Conservation (phyloP, 2,797 vertebrate species). For the Squalus acanthias region DNA sequence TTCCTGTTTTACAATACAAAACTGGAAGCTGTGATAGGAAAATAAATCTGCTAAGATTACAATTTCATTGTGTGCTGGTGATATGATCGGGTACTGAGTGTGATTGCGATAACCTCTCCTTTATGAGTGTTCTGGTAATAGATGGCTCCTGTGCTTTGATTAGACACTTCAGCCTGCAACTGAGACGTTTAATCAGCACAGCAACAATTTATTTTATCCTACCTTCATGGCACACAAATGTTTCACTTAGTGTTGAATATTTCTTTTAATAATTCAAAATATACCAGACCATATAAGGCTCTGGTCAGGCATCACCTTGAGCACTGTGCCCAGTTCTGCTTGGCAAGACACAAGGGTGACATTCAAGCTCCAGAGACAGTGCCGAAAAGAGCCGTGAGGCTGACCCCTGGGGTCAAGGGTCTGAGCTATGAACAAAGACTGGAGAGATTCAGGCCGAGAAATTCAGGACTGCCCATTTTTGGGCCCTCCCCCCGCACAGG, state of each 20-base stretch:
- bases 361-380: not conserved
- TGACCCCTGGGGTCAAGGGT: not conserved
- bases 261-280: not conserved
- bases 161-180: not conserved
- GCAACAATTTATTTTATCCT: not conserved
- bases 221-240: not conserved
- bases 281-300: not conserved
- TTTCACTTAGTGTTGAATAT: not conserved
- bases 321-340: not conserved
- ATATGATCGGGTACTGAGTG: not conserved
- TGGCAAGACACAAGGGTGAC: not conserved
- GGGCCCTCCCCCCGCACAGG: no score
- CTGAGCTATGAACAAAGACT: not conserved
- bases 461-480: not conserved
- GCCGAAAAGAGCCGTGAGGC: not conserved
- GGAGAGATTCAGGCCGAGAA: not conserved
- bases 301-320: not conserved
- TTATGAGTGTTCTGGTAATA: not conserved
- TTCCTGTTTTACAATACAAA: not conserved
- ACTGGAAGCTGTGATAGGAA: not conserved
- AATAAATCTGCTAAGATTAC: not conserved
- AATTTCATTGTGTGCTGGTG: not conserved
- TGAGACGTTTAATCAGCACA: not conserved
- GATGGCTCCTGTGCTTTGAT: not conserved
- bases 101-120: not conserved